A percentile compares a stretch with the other conserved stretches of the same genome.
Evolutionary conservation across 2,113 vertebrate genomes (phyloP).

Genomic region (Aspidoscelis tigris): DNA sequence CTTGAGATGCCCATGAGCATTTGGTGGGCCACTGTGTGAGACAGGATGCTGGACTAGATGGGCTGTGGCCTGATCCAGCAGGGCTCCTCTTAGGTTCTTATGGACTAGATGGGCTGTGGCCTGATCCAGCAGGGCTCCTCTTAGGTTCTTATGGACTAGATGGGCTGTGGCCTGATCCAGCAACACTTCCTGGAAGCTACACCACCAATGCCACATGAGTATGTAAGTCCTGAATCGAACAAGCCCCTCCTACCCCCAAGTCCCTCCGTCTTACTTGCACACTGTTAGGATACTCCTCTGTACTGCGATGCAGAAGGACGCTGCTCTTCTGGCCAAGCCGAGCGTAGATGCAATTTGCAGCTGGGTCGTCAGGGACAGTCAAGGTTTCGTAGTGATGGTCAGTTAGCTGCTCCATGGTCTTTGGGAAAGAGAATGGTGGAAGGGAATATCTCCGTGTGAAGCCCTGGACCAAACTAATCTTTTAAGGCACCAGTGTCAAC

Average conservation of each 20-base stretch:
- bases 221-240: no score
- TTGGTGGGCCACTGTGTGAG: no score
- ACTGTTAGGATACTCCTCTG: constrained; percentile 86
- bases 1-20: no score
- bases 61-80: no score
- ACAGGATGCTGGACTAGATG: no score
- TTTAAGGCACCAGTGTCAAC: no score
- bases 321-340: constrained; percentile 77
- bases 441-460: not conserved
- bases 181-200: not conserved
- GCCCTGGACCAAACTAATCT: no score
- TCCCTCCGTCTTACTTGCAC: constrained; percentile 64
- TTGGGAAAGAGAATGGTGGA: not conserved
- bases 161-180: no score
- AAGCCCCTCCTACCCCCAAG: not conserved
- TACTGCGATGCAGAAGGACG: constrained; percentile 84
- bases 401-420: constrained; percentile 91
- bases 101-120: no score
- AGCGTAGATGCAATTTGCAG: constrained; percentile 88
- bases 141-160: no score
- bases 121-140: no score
- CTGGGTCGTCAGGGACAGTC: constrained; percentile 83
- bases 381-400: constrained; percentile 90
- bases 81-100: no score
- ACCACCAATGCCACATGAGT: not conserved